Evolutionary conservation across 2,888 invertebrate species (phyloP), one percentile per base, ranked within the genome.

Genomic region (Parnassius mnemosyne): DNA sequence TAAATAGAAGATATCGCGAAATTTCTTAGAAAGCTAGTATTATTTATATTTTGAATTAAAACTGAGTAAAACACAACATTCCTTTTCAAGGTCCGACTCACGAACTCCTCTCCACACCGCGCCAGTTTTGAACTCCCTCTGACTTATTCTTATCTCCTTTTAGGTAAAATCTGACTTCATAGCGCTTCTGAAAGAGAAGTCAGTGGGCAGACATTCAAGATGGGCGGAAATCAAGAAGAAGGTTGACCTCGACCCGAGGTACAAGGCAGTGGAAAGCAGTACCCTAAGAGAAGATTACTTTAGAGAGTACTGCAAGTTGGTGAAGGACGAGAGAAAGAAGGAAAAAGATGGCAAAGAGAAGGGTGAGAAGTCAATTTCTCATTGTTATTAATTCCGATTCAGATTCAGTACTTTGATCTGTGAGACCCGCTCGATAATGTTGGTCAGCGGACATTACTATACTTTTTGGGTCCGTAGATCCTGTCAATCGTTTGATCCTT

Each of bases 171-270:
- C 93, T 83, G 98, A 98, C 80, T 99, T 98, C 93, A 92, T 98
- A 80, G 93, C 94, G 65, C 94, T 99, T 87, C 94, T 99, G 72
- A 96, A 96, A 75, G 99, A 99, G 80, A 94, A 95, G 72, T 95
- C 95, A 62, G 94, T 99, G 60, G 98, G 98, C 83, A 94, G 98
- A 5, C 97, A 98, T 85, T 94, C 97, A 9, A 95, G 97, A 63
- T 99, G 99, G 99, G 94, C 95, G 64, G 98, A 99, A 66, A 94
- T 96, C 12, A 99, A 99, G 92, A 97, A 99, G 92, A 96, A 96
- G 76, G 92, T 99, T 34, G 98, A 99, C 76, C 83, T 94, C 0
- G 99, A 99, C 83, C 84, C 95, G 46, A 93, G 98, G 42, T 99
- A 98, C 90, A 97, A 98, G 79, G 95, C 96, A 1, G 96, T 99